These are phyloP conservation scores for Vanacampus margaritifer DNA, from an alignment of 2,113 vertebrate species.

Conservation along the genomic window DNA sequence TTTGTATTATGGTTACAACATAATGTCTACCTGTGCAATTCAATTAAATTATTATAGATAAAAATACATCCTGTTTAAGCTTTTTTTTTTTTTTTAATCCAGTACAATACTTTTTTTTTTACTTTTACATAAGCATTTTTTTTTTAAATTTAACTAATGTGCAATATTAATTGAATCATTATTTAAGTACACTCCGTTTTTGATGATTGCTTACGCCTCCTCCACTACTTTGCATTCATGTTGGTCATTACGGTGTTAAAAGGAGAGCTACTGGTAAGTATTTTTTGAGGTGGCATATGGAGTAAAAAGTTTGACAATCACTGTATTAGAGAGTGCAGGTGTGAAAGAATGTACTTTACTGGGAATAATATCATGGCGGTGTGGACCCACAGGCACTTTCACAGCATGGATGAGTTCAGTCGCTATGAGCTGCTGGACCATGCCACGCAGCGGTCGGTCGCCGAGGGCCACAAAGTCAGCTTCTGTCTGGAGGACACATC, in stretches of 20 bases:
- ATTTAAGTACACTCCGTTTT: too few relatives aligned
- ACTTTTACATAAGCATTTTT: too few relatives aligned
- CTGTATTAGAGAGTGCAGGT: background rate
- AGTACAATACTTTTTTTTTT: too few relatives aligned
- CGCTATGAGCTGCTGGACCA: slow-evolving; percentile 93
- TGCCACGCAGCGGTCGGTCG: slow-evolving; percentile 81
- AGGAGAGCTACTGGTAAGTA: too few relatives aligned
- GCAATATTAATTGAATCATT: too few relatives aligned
- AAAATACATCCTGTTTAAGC: too few relatives aligned
- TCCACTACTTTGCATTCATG: too few relatives aligned
- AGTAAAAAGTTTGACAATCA: background rate
- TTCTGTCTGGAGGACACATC: slow-evolving; percentile 97
- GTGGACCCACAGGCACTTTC: slow-evolving; percentile 82
- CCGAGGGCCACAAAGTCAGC: slow-evolving; percentile 97
- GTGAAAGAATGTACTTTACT: background rate
- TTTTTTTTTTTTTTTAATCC: too few relatives aligned
- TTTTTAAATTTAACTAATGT: too few relatives aligned
- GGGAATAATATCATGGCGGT: slow-evolving; percentile 12
- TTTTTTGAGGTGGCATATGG: too few relatives aligned
- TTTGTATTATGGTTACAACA: background rate
- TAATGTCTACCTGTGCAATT: background rate
- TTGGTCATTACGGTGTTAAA: too few relatives aligned
- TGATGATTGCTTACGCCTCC: too few relatives aligned
- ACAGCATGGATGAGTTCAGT: slow-evolving; percentile 99
- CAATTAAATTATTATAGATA: background rate